Base-by-base conservation (phyloP, 2,888 invertebrate species). In the Melipona beecheii region DNA sequence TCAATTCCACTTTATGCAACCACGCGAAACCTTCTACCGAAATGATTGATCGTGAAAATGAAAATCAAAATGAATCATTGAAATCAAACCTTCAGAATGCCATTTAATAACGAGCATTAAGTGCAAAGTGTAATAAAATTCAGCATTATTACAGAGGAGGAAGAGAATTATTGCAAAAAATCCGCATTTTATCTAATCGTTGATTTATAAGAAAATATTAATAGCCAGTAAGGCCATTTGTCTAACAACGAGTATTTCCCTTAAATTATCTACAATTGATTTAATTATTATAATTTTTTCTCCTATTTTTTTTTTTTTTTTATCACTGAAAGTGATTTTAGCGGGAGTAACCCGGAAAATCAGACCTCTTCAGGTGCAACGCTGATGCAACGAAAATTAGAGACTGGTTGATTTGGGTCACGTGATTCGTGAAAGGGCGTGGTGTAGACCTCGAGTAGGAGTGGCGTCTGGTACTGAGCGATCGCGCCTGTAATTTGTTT, bases 1-100 rank as follows among this genome's bases (percentile, higher is more conserved):
- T 64, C 36, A 64, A 64, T 64, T 64, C 64, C 64, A 31, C 64
- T 64, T 64, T 31, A 31, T 64, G 64, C 64, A 64, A 64, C 21
- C 21, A 21, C 13, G 21, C 13, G 64, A 64, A 64, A 64, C 21
- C 0, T 64, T 36, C 60, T 9, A 17, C 27, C 60, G 27, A 2
- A 60, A 60, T 21, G 4, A 21, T 31, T 2, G 2, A 21, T 11
- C 3, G 31, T 31, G 31, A 31, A 31, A 31, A 1, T 62, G 19
- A 11, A 11, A 31, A 31, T 36, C 19, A 2, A 21, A 31, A 9
- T 9, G 11, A 4, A 9, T 60, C 24, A 6, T 6, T 0, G 6
- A n/a, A 56, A 15, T 56, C 5, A n/a, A n/a, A n/a, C 15, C 13
- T 15, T n/a, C 56, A 5, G 5, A 13, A 0, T n/a, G 5, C 5